Conservation (phyloP, 64 coral and sea anemone species). For the Montipora foliosa region DNA sequence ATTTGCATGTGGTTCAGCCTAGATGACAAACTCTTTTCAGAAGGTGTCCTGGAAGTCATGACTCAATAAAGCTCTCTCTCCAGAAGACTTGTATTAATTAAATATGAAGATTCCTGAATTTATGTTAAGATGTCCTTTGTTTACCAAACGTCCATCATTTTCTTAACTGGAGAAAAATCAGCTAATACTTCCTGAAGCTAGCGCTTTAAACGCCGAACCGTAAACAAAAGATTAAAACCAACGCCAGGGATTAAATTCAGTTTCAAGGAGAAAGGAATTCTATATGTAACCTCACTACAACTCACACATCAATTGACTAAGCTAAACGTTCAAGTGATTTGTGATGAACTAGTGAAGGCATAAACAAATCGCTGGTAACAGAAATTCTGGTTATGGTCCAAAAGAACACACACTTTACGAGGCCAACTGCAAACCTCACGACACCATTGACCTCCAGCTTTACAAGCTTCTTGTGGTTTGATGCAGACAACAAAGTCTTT, state of each 20-base stretch:
- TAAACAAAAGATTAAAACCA: no score
- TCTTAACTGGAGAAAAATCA: neutral
- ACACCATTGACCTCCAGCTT: neutral
- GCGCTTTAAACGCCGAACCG: no score
- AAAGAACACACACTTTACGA: neutral
- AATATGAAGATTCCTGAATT: neutral
- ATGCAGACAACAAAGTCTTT: neutral
- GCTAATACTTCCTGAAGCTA: neutral
- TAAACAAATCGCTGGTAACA: neutral
- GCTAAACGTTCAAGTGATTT: neutral
- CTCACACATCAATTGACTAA: no score
- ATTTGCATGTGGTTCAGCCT: constrained; percentile 11
- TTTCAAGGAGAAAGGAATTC: no score
- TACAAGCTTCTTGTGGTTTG: neutral
- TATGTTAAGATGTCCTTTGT: neutral
- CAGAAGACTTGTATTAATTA: neutral
- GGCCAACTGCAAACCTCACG: neutral
- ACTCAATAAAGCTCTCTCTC: neutral
- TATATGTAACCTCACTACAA: no score
- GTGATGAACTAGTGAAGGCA: neutral
- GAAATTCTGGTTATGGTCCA: neutral
- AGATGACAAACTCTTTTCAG: constrained; percentile 9
- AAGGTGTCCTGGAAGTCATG: constrained; percentile 22
- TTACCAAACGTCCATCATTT: neutral
- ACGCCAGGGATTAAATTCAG: no score